Base-by-base conservation (phyloP, 2,888 invertebrate genomes). In the Leptinotarsa peninsularis region DNA sequence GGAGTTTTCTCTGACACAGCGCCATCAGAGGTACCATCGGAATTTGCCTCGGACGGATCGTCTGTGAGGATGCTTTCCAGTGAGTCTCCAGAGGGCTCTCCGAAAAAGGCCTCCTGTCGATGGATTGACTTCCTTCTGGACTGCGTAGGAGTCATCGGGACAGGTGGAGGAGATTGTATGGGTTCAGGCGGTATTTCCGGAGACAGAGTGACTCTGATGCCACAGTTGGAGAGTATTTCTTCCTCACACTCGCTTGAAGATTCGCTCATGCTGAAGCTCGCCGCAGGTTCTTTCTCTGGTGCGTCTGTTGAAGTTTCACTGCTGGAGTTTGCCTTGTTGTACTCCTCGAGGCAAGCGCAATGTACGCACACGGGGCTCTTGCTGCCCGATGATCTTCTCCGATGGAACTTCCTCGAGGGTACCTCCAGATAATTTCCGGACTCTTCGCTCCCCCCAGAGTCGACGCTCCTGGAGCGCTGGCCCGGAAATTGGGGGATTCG, bases 41-140 rank as follows among this genome's bases (percentile, higher is more conserved):
- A 91, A 50, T 83, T 84, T 2, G 84, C 79, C 66, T 85, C 87
- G 10, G 88, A 88, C 21, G 86, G 83, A 27, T 80, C 84, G 74
- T 90, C 89, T 17, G 92, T 91, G 21, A 63, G 43, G 21, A 94
- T 92, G 85, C 93, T 94, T 85, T 94, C 94, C 68, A 94, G 88
- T 0, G 93, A 93, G 83, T 75, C 76, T 10, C 82, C 83, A 0
- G 93, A 93, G 7, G 94, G 93, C 85, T 93, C 94, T 52, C 93
- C 93, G 82, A 95, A 94, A 83, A 95, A 93, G 0, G 95, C 95
- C 88, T 95, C 95, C 86, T 96, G 96, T 21, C 96, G 91, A 73
- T 94, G 93, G 83, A 95, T 94, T 10, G 95, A 94, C 76, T 94
- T 92, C 79, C 94, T 90, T 71, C 95, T 90, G 76, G 83, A 81